phyloP scores from a whole-genome alignment of 2,888 invertebrate genomes.

The Cantharis flavilabris region DNA sequence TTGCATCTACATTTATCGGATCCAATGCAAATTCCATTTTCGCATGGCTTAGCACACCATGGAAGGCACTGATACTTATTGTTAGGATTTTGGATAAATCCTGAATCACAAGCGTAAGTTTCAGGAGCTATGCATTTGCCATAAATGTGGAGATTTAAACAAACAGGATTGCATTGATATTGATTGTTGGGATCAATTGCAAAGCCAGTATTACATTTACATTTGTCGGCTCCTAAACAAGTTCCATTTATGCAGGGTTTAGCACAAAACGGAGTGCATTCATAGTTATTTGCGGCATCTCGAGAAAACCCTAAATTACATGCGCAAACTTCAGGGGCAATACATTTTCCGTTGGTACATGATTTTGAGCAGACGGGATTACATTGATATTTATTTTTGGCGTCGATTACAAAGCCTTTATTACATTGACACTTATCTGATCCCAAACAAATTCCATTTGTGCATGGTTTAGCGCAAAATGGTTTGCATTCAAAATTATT shows the following conservation, averaged over 20 bases:
- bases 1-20: slow-evolving; percentile 53
- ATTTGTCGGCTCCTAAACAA: slow-evolving; percentile 44
- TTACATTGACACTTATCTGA: slow-evolving; percentile 52
- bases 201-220: slow-evolving; percentile 40
- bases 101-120: slow-evolving; percentile 33
- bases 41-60: slow-evolving; percentile 44
- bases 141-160: slow-evolving; percentile 24
- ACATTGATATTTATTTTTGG: not conserved
- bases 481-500: not conserved
- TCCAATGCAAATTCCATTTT: slow-evolving; percentile 47
- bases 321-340: slow-evolving; percentile 46
- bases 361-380: slow-evolving; percentile 26
- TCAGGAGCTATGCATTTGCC: slow-evolving; percentile 33
- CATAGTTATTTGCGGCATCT: not conserved
- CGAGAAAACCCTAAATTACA: slow-evolving; percentile 59
- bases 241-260: slow-evolving; percentile 31
- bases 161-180: slow-evolving; percentile 36
- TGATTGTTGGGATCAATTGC: slow-evolving; percentile 12
- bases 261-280: not conserved
- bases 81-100: slow-evolving; percentile 29
- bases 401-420: slow-evolving; percentile 9
- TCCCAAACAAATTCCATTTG: slow-evolving; percentile 46
- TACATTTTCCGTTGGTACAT: slow-evolving; percentile 49
- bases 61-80: slow-evolving; percentile 27
- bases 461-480: slow-evolving; percentile 29